Base-by-base conservation (phyloP, 2,797 vertebrate genomes). In the Spinus olivaceus region DNA sequence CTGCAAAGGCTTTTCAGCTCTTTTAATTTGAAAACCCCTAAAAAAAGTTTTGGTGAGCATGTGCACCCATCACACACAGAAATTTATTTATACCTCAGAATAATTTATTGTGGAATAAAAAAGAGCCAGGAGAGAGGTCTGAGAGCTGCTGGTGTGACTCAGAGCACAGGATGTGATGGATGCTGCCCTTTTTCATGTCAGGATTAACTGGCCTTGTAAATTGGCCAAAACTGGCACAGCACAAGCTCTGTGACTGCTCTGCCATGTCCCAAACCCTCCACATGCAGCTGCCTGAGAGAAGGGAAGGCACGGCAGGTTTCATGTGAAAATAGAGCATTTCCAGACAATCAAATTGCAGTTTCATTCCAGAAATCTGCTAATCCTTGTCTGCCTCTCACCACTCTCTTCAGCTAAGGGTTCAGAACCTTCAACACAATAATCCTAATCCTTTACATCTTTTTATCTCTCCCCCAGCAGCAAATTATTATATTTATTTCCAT, bases 141-240 rank as follows among this genome's bases (percentile, higher is more conserved):
- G 70, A 69, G 67, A 79, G 78, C 60, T 3, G 6, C 11, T 37
- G 64, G 23, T n/a, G 47, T 80, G 84, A 44, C 74, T 44, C 64
- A 35, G 91, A 8, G 71, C 74, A 51, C 2, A 87, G 95, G 86
- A 91, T 80, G 84, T 2, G 14, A 85, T 33, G 56, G 81, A 77
- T 91, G 89, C 49, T 85, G 77, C 35, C 47, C 70, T 92, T 88
- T 95, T 84, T 59, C 90, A 79, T 79, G 95, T 22, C 88, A 88
- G 85, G 92, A 96, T 94, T 95, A 91, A 91, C 66, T 15, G 59
- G 51, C 59, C 88, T 66, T 90, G 85, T 69, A 39, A 81, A 0
- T 63, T 86, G 88, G 90, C 91, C 93, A 81, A 93, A 92, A 94
- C 28, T 4, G 8, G 80, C 85, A 69, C 61, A 86, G 76, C 39